Evolutionary conservation across 2,797 vertebrate species (phyloP).

Genomic region (Huso huso): DNA sequence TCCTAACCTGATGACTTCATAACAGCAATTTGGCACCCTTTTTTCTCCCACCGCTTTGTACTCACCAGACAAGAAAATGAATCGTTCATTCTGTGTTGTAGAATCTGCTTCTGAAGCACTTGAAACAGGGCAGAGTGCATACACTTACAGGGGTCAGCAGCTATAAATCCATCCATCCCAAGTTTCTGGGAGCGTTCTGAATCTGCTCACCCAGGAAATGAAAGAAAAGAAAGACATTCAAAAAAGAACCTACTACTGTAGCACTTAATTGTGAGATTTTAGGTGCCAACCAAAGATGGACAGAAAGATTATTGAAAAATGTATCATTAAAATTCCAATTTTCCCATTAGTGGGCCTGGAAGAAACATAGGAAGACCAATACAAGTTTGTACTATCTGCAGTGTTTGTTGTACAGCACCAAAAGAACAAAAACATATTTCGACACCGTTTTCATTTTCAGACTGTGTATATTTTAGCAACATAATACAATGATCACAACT

Average conservation of each 20-base stretch:
- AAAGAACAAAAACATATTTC: too few relatives aligned
- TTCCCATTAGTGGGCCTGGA: not conserved
- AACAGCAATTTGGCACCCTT: slow-evolving; percentile 49
- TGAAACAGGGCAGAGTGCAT: slow-evolving; percentile 81
- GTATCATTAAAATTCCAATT: too few relatives aligned
- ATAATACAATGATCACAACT: too few relatives aligned
- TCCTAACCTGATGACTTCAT: slow-evolving; percentile 50
- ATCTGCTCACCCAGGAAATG: slow-evolving; percentile 54
- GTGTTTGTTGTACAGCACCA: too few relatives aligned
- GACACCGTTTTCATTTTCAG: too few relatives aligned
- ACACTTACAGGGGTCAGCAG: slow-evolving; percentile 76
- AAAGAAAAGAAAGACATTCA: slow-evolving; percentile 4
- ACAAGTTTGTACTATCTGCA: too few relatives aligned
- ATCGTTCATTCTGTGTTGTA: slow-evolving; percentile 91
- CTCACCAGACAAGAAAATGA: slow-evolving; percentile 97
- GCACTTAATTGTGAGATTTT: too few relatives aligned
- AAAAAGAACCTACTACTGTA: too few relatives aligned
- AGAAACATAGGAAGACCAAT: not conserved
- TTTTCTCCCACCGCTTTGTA: slow-evolving; percentile 37
- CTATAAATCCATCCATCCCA: slow-evolving; percentile 88
- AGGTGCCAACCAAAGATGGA: too few relatives aligned
- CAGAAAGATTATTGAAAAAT: too few relatives aligned
- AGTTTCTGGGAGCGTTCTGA: slow-evolving; percentile 82
- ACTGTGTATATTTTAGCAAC: too few relatives aligned
- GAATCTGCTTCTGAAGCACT: slow-evolving; percentile 80